Evolutionary conservation across 2,113 vertebrate genomes (phyloP).

Genomic region (Oryctolagus cuniculus): mOryCun1.1 NC_091432.1:125571001-125571500

Average conservation of each 20-base stretch:
- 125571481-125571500: too few relatives aligned
- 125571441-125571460: too few relatives aligned
- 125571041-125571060: not conserved
- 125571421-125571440: too few relatives aligned
- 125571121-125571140: not conserved
- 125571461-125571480: too few relatives aligned
- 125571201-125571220: not conserved
- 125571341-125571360: too few relatives aligned
- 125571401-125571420: too few relatives aligned
- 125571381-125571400: too few relatives aligned
- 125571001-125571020: not conserved
- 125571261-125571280: slow-evolving; percentile 17
- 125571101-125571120: slow-evolving; percentile 41
- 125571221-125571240: not conserved
- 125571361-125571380: too few relatives aligned
- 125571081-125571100: not conserved
- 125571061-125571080: not conserved
- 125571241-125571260: not conserved
- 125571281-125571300: not conserved
- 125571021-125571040: not conserved
- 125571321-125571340: too few relatives aligned
- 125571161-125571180: slow-evolving; percentile 64
- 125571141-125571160: not conserved
- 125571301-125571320: not conserved
- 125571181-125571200: slow-evolving; percentile 22